Conservation (phyloP, 1,140 invertebrate genomes). For the Drosophila serrata region DNA sequence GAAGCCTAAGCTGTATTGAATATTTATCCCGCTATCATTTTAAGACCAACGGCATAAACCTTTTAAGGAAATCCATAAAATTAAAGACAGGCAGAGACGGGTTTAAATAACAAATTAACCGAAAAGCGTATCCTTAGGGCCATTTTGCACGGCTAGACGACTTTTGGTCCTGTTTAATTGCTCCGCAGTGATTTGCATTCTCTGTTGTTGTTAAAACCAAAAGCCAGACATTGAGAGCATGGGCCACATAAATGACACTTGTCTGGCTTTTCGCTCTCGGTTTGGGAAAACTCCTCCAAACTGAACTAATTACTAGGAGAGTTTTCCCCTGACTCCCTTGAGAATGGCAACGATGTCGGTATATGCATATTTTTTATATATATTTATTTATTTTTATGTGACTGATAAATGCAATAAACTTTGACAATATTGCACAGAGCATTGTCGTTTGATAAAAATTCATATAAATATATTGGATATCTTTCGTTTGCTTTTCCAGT, state of each 20-base stretch:
- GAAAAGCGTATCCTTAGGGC: constrained; percentile 17
- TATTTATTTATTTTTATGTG: constrained; percentile 20
- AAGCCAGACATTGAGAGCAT: constrained; percentile 23
- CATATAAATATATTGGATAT: constrained; percentile 53
- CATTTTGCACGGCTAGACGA: constrained; percentile 64
- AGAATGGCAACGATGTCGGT: neutral
- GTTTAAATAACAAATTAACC: constrained; percentile 77
- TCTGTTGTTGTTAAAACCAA: constrained; percentile 22
- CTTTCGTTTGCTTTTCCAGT: constrained; percentile 2
- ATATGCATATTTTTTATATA: constrained; percentile 1
- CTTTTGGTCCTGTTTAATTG: constrained; percentile 69
- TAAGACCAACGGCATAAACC: neutral
- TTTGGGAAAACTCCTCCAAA: constrained; percentile 35
- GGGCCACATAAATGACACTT: constrained; percentile 42
- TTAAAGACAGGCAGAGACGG: constrained; percentile 18
- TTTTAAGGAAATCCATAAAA: constrained; percentile 13
- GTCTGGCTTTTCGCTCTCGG: constrained; percentile 45
- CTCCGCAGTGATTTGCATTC: constrained; percentile 71
- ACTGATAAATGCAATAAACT: constrained; percentile 76
- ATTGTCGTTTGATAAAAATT: constrained; percentile 67
- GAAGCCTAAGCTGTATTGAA: no score
- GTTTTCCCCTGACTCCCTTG: constrained; percentile 29
- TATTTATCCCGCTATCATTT: no score
- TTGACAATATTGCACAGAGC: constrained; percentile 59
- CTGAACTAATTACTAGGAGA: constrained; percentile 50